Percentiles rank a stretch among this genome's conserved stretches.
Evolutionary conservation across 2,888 invertebrate genomes (phyloP).

Genomic region (Nasonovia ribisnigri): DNA sequence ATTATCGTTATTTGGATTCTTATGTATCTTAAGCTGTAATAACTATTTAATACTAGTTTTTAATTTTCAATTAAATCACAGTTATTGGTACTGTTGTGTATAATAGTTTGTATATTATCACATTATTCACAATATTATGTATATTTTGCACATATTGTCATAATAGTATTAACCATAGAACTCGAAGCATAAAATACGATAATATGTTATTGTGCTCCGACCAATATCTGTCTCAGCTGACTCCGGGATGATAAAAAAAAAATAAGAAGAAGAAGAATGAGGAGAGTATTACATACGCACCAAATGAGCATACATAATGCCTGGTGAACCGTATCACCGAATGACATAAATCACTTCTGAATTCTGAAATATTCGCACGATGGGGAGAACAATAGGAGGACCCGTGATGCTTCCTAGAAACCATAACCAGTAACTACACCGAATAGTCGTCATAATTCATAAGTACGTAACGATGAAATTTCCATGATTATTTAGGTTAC

Average conservation of each 20-base stretch:
- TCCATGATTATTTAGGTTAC: conserved; percentile 28
- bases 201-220: not conserved
- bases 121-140: not conserved
- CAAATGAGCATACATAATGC: not conserved
- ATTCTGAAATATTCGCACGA: conserved; percentile 9
- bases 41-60: not conserved
- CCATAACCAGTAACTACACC: not conserved
- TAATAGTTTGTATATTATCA: not conserved
- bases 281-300: not conserved
- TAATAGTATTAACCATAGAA: not conserved
- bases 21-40: not conserved
- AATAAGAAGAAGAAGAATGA: not conserved
- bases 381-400: conserved; percentile 50
- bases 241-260: not conserved
- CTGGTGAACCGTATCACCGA: conserved; percentile 38
- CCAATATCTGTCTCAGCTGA: conserved; percentile 5
- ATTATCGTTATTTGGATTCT: not conserved
- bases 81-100: not conserved
- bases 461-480: not conserved
- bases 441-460: conserved; percentile 42
- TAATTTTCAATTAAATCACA: not conserved
- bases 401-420: conserved; percentile 54
- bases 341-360: conserved; percentile 48
- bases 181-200: not conserved
- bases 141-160: not conserved